Percentiles rank a stretch among this genome's conserved stretches.
Conservation (phyloP, 53 echinoderm and acorn worm species). For the Astropecten irregularis region DNA sequence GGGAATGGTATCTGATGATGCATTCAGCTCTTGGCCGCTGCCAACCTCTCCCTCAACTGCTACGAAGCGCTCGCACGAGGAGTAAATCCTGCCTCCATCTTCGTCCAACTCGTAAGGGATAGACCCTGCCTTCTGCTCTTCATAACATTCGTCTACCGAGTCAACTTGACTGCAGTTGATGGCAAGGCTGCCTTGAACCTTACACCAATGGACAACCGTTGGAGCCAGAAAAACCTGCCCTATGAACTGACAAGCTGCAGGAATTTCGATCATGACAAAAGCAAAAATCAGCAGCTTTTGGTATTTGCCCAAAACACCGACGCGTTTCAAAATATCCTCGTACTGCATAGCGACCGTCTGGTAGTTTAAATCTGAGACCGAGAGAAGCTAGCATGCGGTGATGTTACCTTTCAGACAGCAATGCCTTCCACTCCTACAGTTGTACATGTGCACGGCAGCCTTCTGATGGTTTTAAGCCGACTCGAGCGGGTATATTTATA, state of each 20-base stretch:
- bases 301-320: slow-evolving; percentile 46
- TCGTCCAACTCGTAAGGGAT: slow-evolving; percentile 30
- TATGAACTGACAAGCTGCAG: slow-evolving; percentile 26
- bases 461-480: too few species aligned
- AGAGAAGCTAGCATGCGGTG: too few species aligned
- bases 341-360: too few species aligned
- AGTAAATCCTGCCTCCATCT: neutral
- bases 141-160: slow-evolving; percentile 19
- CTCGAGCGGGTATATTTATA: too few species aligned
- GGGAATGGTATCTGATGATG: too few species aligned
- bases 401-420: too few species aligned
- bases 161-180: slow-evolving; percentile 20
- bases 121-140: slow-evolving; percentile 3
- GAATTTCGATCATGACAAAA: neutral
- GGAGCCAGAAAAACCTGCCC: slow-evolving; percentile 52
- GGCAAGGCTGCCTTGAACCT: neutral
- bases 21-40: too few species aligned
- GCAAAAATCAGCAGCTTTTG: slow-evolving; percentile 24
- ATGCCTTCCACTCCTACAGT: too few species aligned
- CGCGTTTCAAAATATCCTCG: slow-evolving; percentile 45
- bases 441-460: too few species aligned
- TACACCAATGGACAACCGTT: slow-evolving; percentile 51
- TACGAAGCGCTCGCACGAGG: slow-evolving; percentile 24
- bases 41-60: too few species aligned
- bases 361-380: too few species aligned